Evolutionary conservation across 2,797 vertebrate genomes (phyloP).

Genomic region (Coendou prehensilis): DNA sequence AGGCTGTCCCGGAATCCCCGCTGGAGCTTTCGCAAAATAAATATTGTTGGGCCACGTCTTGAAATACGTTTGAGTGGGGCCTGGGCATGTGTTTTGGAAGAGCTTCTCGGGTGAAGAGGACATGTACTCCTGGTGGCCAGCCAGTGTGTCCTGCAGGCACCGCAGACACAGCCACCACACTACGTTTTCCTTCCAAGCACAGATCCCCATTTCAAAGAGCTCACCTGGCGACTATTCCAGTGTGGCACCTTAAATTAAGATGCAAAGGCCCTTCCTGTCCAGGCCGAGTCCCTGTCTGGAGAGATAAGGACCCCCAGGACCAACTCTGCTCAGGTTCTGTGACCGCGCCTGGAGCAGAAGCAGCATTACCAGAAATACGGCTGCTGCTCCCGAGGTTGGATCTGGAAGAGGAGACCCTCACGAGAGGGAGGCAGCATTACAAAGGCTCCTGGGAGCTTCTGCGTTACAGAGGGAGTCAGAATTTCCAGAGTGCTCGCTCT

Average conservation of each 20-base stretch:
- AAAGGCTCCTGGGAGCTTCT: background rate
- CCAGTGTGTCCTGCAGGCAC: background rate
- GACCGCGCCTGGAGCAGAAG: background rate
- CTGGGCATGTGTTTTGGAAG: background rate
- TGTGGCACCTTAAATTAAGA: background rate
- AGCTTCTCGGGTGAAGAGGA: background rate
- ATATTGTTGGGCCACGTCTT: background rate
- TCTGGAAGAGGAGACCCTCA: background rate
- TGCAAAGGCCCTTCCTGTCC: background rate
- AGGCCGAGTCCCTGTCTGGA: background rate
- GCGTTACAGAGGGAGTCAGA: background rate
- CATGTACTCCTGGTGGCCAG: background rate
- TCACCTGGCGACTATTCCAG: background rate
- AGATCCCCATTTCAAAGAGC: constrained; percentile 3
- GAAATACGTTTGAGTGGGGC: background rate
- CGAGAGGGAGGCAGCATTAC: background rate
- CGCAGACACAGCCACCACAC: background rate
- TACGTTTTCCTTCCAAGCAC: background rate
- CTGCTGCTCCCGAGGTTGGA: background rate
- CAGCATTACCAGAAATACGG: background rate
- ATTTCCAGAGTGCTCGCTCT: constrained; percentile 1
- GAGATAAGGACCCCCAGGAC: background rate
- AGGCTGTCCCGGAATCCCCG: background rate
- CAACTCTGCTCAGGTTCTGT: background rate
- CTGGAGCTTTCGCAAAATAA: background rate